phyloP scores from a whole-genome alignment of 2,113 vertebrate species.

The Morphnarchus princeps region DNA sequence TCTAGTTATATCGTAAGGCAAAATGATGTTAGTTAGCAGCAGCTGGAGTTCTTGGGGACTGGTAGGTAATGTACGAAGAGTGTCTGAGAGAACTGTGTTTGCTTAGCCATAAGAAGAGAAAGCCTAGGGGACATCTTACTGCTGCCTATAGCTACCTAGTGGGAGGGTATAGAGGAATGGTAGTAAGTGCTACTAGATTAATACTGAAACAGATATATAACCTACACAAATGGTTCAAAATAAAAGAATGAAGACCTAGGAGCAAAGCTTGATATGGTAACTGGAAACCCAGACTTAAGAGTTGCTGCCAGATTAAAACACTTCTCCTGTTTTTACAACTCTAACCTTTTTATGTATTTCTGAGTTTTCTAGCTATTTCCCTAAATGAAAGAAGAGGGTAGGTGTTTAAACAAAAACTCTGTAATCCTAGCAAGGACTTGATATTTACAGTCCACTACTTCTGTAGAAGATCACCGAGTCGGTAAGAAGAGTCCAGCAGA shows the following conservation, averaged over 20 bases:
- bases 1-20: neutral
- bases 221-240: neutral
- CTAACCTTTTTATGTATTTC: neutral
- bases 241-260: neutral
- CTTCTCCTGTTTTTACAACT: neutral
- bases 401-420: neutral
- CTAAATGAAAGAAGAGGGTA: neutral
- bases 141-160: neutral
- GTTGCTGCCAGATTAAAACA: neutral
- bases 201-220: neutral
- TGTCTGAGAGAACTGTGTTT: rapidly evolving
- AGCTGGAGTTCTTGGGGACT: neutral
- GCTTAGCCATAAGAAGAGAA: neutral
- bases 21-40: neutral
- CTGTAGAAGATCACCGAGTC: neutral
- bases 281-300: neutral
- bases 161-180: neutral
- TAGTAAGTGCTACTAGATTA: neutral
- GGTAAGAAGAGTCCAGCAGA: neutral
- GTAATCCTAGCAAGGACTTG: neutral
- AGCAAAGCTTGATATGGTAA: neutral
- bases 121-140: neutral
- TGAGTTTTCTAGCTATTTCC: neutral
- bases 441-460: neutral
- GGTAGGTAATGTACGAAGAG: neutral